Conservation (phyloP, 64 coral and sea anemone species). For the Exaiptasia diaphana region DNA sequence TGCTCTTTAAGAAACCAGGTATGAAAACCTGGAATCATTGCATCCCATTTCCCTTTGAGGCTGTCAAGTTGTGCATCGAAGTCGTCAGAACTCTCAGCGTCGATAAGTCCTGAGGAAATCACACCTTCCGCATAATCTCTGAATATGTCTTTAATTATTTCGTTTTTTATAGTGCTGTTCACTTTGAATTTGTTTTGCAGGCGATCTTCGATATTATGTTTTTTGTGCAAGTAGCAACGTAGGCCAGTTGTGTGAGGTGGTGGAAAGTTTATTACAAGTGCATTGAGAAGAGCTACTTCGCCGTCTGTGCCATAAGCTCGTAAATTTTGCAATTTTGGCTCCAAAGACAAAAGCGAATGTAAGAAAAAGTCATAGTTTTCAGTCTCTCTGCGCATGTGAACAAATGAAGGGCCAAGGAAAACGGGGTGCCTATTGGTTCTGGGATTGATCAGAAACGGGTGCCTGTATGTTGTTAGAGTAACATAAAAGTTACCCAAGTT, state of each 20-base stretch:
- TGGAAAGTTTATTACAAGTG: conserved; percentile 16
- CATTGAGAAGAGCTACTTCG: conserved; percentile 31
- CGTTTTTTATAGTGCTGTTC: neutral
- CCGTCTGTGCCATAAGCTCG: conserved; percentile 20
- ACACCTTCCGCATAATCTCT: conserved; percentile 5
- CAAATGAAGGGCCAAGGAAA: conserved; percentile 32
- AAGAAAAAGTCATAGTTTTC: conserved; percentile 30
- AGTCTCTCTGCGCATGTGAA: conserved; percentile 32
- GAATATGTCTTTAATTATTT: neutral
- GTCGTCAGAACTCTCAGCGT: neutral
- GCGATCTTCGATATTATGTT: conserved; percentile 30
- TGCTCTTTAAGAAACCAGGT: conserved; percentile 26
- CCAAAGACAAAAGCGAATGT: conserved; percentile 28
- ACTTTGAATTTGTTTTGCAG: conserved; percentile 26
- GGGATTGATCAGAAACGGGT: conserved; percentile 21
- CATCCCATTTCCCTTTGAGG: conserved; percentile 17
- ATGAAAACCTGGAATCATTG: conserved; percentile 11
- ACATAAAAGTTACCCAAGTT: conserved; percentile 61
- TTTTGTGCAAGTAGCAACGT: conserved; percentile 37
- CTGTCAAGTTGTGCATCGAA: neutral
- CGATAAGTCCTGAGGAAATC: neutral
- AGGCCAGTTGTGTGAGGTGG: neutral
- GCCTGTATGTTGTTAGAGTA: conserved; percentile 48
- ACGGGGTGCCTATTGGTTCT: conserved; percentile 25
- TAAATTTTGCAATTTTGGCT: conserved; percentile 14